These are phyloP conservation scores for Bovichtus diacanthus DNA, from an alignment of 2,797 vertebrate species.

Conservation along the genomic window DNA sequence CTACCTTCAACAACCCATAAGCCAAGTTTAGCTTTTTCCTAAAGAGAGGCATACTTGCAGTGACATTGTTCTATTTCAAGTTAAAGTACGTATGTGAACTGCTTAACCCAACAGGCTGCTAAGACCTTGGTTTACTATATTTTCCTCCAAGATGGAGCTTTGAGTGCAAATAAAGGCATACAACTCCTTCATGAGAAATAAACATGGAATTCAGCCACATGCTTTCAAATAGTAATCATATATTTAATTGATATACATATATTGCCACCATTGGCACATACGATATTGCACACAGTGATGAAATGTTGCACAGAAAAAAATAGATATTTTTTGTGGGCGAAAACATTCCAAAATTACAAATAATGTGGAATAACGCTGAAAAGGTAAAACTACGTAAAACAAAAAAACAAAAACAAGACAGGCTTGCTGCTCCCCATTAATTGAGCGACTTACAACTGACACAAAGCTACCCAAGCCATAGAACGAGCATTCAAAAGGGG, in stretches of 20 bases:
- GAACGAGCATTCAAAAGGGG: conserved; percentile 66
- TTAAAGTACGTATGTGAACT: conserved; percentile 75
- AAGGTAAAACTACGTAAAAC: conserved; percentile 75
- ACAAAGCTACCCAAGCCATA: conserved; percentile 78
- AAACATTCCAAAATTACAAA: conserved; percentile 87
- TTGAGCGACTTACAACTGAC: conserved; percentile 82
- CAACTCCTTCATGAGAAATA: conserved; percentile 83
- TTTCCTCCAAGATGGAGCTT: conserved; percentile 78
- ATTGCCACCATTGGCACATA: conserved; percentile 90
- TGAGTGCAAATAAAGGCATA: conserved; percentile 86
- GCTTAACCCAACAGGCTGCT: conserved; percentile 72
- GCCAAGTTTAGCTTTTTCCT: conserved; percentile 47
- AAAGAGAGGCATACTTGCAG: conserved; percentile 75
- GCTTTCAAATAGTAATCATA: conserved; percentile 90
- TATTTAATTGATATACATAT: conserved; percentile 91
- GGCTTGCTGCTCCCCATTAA: conserved; percentile 83
- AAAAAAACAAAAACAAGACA: conserved; percentile 68
- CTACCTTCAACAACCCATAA: conserved; percentile 61
- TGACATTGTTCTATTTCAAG: conserved; percentile 79
- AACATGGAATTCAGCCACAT: conserved; percentile 89
- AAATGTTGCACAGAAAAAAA: conserved; percentile 87
- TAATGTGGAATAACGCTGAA: conserved; percentile 86
- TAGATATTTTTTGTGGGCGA: conserved; percentile 81
- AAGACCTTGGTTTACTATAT: conserved; percentile 71
- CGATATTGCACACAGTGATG: conserved; percentile 91